A percentile compares a stretch with the other conserved stretches of the same genome.
These are phyloP conservation scores for Baronia brevicornis DNA, from an alignment of 2,888 invertebrate genomes.

Conservation along the genomic window DNA sequence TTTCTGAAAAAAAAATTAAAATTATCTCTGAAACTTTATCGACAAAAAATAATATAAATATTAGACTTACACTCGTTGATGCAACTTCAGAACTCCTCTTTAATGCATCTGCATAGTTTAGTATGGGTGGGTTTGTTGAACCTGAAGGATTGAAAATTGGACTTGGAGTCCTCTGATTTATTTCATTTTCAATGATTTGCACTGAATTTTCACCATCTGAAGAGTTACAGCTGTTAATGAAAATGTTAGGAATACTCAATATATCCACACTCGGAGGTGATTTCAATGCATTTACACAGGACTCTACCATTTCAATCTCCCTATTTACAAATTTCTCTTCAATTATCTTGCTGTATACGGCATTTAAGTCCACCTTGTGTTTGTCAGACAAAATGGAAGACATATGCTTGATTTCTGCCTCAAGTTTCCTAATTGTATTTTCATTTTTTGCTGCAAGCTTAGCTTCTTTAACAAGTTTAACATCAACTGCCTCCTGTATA, in stretches of 20 bases:
- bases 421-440: conserved; percentile 52
- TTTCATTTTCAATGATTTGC: conserved; percentile 34
- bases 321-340: conserved; percentile 44
- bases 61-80: conserved; percentile 54
- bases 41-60: neutral
- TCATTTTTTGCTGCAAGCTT: conserved; percentile 59
- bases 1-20: conserved; percentile 43
- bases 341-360: conserved; percentile 39
- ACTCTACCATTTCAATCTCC: conserved; percentile 58
- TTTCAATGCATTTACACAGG: conserved; percentile 53
- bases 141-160: conserved; percentile 36
- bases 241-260: conserved; percentile 41
- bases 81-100: conserved; percentile 42
- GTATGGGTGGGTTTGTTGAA: conserved; percentile 30
- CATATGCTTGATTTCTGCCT: conserved; percentile 66
- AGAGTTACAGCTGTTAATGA: conserved; percentile 35
- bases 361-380: conserved; percentile 46
- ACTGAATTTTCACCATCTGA: conserved; percentile 33
- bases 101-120: conserved; percentile 57
- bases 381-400: conserved; percentile 56
- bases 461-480: conserved; percentile 54
- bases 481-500: conserved; percentile 61
- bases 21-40: neutral
- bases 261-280: conserved; percentile 46
- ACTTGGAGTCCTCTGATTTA: conserved; percentile 36